A percentile compares a stretch with the other conserved stretches of the same genome.
Evolutionary conservation across 2,797 vertebrate genomes (phyloP).

Genomic region (Dicrostonyx torquatus): DNA sequence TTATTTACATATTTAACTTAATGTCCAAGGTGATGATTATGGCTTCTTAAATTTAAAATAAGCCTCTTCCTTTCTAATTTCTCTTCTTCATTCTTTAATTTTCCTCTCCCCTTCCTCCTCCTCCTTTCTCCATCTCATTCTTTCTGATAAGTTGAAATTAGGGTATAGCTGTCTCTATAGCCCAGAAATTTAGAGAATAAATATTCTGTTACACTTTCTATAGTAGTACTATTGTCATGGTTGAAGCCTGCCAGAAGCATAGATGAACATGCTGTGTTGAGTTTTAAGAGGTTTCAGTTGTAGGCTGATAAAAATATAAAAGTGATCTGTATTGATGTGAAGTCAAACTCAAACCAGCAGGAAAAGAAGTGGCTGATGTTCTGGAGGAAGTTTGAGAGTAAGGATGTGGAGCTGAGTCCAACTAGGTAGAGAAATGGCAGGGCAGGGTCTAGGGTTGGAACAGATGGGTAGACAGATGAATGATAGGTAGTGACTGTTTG

Average conservation of each 20-base stretch:
- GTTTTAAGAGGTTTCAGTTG: background rate
- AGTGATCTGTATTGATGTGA: background rate
- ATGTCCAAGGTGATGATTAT: background rate
- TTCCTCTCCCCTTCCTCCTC: too few relatives aligned
- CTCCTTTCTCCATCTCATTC: background rate
- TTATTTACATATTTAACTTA: background rate
- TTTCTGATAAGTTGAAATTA: background rate
- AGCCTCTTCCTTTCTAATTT: background rate
- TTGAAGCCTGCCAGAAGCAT: background rate
- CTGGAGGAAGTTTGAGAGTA: too few relatives aligned
- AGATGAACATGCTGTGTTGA: background rate
- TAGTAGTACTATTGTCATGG: background rate
- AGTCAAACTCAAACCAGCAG: too few relatives aligned
- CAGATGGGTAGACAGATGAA: background rate
- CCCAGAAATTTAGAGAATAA: background rate
- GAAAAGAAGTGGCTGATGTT: background rate
- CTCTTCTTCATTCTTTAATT: background rate
- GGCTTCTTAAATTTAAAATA: background rate
- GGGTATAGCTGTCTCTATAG: background rate
- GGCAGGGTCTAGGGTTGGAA: too few relatives aligned
- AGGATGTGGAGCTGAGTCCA: background rate
- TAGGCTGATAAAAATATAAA: background rate
- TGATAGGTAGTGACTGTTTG: background rate
- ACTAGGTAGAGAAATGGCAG: background rate
- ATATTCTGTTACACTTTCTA: background rate